Evolutionary conservation across 2,797 vertebrate species (phyloP), one percentile per base, ranked within the genome.

Genomic region (Garrulus glandarius): DNA sequence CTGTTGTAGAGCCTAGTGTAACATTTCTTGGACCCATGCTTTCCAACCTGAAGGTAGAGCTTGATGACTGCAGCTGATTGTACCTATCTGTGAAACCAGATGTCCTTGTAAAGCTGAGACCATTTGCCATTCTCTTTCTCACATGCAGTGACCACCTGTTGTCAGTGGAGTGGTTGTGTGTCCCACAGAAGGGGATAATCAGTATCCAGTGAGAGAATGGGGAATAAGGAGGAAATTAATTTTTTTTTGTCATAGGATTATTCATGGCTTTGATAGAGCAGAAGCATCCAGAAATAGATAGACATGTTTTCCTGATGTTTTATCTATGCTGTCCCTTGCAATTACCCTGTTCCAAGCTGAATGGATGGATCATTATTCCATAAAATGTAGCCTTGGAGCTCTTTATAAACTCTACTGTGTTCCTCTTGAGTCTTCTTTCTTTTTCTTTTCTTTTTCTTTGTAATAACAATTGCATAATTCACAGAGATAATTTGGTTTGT

Each of bases 181-280:
- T 57, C 22, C 23, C 27, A 15, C 11, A 70, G 44, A 80, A 50
- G 6, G 29, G 9, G 11, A 65, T 47, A 50, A 34, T 22, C 16
- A 55, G 16, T n/a, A 60, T 36, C n/a, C 49, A 75, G 29, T 29
- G 37, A 29, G 20, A 37, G 15, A 84, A 81, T 13, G 5, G 15
- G 5, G 3, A 20, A 30, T 34, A 52, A 55, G 5, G 14, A 24
- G 0, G 22, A 60, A 89, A 75, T 44, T 0, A 27, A 2, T 7
- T 34, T 50, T 86, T 56, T 56, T 68, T 94, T 52, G 20, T 52
- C 34, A 1, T 53, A 36, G 13, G 4, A 7, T 44, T 83, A 30
- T 77, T 76, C 6, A 32, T 12, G 22, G 5, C 6, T 71, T 85
- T 43, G 23, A 7, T 41, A 63, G 27, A 67, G 7, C 6, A 77